These are phyloP conservation scores for Caracal caracal DNA, from an alignment of 2,113 vertebrate genomes.

Conservation along the genomic window DNA sequence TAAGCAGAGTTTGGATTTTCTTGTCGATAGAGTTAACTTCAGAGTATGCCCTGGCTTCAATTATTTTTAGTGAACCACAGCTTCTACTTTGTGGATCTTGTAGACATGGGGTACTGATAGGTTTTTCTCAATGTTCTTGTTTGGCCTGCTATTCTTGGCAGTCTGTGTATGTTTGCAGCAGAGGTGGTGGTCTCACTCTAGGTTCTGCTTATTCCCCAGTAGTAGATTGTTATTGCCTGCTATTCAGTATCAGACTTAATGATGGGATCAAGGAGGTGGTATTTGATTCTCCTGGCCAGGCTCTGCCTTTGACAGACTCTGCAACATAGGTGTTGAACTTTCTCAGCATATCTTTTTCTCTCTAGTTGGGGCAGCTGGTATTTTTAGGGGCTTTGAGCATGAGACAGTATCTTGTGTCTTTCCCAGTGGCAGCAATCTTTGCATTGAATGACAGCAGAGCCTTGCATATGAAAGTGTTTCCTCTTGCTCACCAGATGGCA, in stretches of 20 bases:
- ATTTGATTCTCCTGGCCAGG: background rate
- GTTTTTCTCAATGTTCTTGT: background rate
- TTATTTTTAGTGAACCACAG: background rate
- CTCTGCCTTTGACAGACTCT: background rate
- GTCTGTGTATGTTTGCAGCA: background rate
- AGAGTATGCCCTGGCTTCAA: background rate
- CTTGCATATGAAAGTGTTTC: background rate
- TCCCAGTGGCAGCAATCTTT: background rate
- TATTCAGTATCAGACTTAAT: background rate
- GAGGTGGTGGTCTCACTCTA: background rate
- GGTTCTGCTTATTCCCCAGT: rapidly evolving
- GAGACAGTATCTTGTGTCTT: background rate
- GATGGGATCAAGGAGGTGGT: background rate
- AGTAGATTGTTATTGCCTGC: background rate
- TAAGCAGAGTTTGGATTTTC: background rate
- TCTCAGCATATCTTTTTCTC: background rate
- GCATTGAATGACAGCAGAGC: background rate
- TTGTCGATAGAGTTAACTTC: background rate
- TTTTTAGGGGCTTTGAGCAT: background rate
- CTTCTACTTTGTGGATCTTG: background rate
- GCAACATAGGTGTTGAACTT: background rate
- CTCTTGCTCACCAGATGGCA: background rate
- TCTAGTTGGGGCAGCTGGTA: background rate
- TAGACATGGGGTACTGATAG: background rate
- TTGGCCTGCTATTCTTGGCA: background rate